Evolutionary conservation across 2,888 invertebrate genomes (phyloP), one percentile per base, ranked within the genome.

Genomic region (Troides oblongomaculatus): DNA sequence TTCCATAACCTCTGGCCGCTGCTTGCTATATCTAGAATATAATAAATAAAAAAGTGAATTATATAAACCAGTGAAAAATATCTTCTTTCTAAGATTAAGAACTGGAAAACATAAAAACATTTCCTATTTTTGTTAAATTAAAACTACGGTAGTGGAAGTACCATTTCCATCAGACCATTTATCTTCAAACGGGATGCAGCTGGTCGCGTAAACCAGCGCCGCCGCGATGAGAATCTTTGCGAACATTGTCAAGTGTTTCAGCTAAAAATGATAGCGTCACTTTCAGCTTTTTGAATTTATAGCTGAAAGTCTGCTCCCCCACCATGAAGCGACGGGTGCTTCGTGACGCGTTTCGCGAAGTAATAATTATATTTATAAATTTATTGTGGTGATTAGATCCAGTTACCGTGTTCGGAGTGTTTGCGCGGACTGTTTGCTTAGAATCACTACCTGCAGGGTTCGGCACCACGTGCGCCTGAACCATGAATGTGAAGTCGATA

Each of bases 1-100:
- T 83, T 88, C 73, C 76, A 76, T 25, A 89, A 70, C 23, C 65
- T 77, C 72, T 85, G 88, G 6, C 66, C 66, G 36, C 70, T 67
- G 43, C 30, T 60, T 2, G 43, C 60, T 21, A 66, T 56, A 18
- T 60, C 66, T 70, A 63, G 72, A 74, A 30, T 10, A 10, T 10
- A 10, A 39, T 39, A 39, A 39, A 39, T 10, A 7, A 39, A 39
- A 39, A 39, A 7, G 8, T 1, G 6, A 39, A 39, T 39, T 39
- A 39, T 10, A 10, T 39, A 39, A 39, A 39, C 8, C 39, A 39
- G 1, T 39, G 39, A 39, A 39, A 39, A 10, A 7, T 10, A 7
- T 39, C 8, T 39, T 39, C 39, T 39, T 39, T 39, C 8, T 39
- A 10, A 39, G 10, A 39, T 39, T 39, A 39, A 39, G 7, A 39